Conservation (phyloP, 1,140 invertebrate genomes). For the Drosophila gunungcola region DNA sequence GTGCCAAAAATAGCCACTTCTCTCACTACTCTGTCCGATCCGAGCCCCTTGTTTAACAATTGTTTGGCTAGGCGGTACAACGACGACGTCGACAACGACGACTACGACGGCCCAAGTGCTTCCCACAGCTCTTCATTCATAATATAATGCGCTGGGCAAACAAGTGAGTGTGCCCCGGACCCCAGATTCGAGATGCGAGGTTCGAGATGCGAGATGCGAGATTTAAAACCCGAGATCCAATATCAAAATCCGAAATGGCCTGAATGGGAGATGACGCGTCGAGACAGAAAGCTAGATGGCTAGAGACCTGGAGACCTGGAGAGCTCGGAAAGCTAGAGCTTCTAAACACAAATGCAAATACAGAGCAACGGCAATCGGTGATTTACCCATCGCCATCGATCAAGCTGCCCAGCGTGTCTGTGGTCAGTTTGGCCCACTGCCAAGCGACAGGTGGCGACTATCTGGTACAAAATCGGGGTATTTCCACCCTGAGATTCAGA, state of each 20-base stretch:
- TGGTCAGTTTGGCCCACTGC: slow-evolving; percentile 58
- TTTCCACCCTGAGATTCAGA: slow-evolving; percentile 13
- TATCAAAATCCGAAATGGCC: neutral
- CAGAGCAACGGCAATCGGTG: slow-evolving; percentile 4
- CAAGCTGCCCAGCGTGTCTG: slow-evolving; percentile 44
- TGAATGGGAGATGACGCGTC: slow-evolving; percentile 42
- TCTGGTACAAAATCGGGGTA: neutral
- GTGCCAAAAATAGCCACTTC: slow-evolving; percentile 47
- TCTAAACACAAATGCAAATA: slow-evolving; percentile 28
- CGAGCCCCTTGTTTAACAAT: slow-evolving; percentile 37
- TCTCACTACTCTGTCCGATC: slow-evolving; percentile 37
- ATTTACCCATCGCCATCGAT: slow-evolving; percentile 24
- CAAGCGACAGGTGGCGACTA: slow-evolving; percentile 5
- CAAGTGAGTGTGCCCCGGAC: slow-evolving; percentile 30
- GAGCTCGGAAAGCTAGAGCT: neutral
- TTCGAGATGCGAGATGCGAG: neutral
- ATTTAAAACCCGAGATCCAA: neutral
- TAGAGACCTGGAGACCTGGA: neutral
- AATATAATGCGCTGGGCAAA: slow-evolving; percentile 41
- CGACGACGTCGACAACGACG: neutral
- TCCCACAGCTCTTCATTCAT: slow-evolving; percentile 41
- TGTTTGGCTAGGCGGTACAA: slow-evolving; percentile 1
- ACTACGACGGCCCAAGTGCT: slow-evolving; percentile 25
- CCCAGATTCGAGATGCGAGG: neutral
- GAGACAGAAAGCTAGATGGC: neutral